Percentiles rank a stretch among this genome's conserved stretches.
Evolutionary conservation across 2,113 vertebrate species (phyloP).

Genomic region (Eolophus roseicapilla): DNA sequence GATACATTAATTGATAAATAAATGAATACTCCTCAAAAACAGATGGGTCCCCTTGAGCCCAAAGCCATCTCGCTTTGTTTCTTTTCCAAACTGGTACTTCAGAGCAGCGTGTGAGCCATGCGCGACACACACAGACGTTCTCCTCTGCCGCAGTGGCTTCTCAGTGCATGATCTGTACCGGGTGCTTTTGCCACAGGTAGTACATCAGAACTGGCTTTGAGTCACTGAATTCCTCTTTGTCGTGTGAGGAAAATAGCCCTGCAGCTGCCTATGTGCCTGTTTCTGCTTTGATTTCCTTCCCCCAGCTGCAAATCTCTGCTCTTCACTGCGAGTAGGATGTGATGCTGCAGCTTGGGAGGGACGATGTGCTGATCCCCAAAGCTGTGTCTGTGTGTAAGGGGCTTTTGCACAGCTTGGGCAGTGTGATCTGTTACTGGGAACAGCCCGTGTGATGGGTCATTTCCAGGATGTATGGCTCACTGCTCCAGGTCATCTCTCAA

Average conservation of each 20-base stretch:
- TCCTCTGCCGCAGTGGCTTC: background rate
- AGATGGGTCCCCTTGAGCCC: conserved; percentile 61
- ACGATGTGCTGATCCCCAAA: accelerated
- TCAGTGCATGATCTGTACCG: accelerated
- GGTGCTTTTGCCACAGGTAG: background rate
- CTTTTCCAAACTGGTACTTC: conserved; percentile 25
- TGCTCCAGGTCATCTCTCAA: background rate
- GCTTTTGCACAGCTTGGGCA: background rate
- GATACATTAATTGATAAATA: conserved; percentile 70
- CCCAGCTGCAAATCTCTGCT: background rate
- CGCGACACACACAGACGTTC: background rate
- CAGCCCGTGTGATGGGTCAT: background rate
- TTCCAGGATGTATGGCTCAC: background rate
- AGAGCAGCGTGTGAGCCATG: background rate
- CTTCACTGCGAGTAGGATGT: accelerated
- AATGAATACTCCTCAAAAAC: conserved; percentile 59
- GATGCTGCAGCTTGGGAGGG: accelerated
- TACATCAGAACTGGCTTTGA: background rate
- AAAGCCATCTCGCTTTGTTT: conserved; percentile 45
- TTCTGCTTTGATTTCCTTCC: background rate
- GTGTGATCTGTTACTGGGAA: background rate
- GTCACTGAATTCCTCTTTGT: accelerated
- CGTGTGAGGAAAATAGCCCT: background rate
- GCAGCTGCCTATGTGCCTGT: accelerated
- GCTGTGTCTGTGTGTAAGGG: background rate